Percentiles rank a stretch among this genome's conserved stretches.
phyloP scores from a whole-genome alignment of 30 jellyfish, hydroid and myxozoan genomes.

The Chironex yamaguchii region DNA sequence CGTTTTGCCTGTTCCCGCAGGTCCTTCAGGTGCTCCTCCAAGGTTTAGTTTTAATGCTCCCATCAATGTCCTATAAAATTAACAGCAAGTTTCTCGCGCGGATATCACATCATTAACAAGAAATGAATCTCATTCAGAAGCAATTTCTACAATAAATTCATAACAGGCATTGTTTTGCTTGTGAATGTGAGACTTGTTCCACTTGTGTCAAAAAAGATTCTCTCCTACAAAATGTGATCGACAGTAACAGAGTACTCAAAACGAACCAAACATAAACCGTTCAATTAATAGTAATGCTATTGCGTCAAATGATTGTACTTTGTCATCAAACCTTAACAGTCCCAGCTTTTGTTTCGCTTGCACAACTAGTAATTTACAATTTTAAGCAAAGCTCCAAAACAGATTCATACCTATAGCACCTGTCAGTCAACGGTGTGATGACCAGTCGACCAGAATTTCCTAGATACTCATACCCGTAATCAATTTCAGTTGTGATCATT shows the following conservation, averaged over 20 bases:
- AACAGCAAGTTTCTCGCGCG: neutral
- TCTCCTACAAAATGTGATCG: no score
- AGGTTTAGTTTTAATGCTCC: conserved; percentile 89
- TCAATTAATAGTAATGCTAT: no score
- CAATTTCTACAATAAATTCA: no score
- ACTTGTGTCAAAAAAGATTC: neutral
- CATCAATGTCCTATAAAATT: conserved; percentile 81
- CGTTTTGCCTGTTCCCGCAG: conserved; percentile 98
- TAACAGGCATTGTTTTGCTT: neutral
- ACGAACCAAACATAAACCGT: no score
- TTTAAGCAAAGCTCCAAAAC: no score
- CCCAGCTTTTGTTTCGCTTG: no score
- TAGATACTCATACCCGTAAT: conserved; percentile 92
- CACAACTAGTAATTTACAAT: no score
- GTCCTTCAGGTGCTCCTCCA: conserved; percentile 99
- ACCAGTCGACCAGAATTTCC: conserved; percentile 97
- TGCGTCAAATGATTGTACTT: no score
- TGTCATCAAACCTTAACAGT: no score
- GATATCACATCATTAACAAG: neutral
- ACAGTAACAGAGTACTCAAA: no score
- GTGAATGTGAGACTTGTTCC: neutral
- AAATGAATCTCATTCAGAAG: no score
- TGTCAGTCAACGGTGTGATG: conserved; percentile 95
- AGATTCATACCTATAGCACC: conserved; percentile 93
- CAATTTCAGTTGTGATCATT: conserved; percentile 90